Evolutionary conservation across 2,113 vertebrate species (phyloP).

Genomic region (Sturnus vulgaris): DNA sequence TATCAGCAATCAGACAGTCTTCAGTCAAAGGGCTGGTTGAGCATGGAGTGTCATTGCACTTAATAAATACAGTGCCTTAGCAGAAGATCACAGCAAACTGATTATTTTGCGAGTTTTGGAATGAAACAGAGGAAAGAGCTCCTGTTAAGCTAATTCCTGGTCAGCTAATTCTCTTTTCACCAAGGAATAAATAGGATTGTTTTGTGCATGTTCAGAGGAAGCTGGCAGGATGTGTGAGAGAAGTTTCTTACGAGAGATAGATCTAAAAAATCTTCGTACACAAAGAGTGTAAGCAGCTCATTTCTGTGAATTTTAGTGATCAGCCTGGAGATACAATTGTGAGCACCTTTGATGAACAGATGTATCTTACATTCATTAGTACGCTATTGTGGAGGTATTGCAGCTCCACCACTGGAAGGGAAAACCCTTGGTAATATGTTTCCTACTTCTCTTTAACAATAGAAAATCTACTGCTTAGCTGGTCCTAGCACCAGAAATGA

Average conservation of each 20-base stretch:
- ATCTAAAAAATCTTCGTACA: not conserved
- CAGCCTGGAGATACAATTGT: not conserved
- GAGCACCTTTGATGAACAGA: not conserved
- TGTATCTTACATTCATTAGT: not conserved
- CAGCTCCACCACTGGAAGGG: not conserved
- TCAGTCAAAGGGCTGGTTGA: not conserved
- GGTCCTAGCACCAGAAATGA: not conserved
- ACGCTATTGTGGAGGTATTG: not conserved
- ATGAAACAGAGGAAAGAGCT: not conserved
- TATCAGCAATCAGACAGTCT: not conserved
- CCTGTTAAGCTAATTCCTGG: not conserved
- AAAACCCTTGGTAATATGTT: not conserved
- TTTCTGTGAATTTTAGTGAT: not conserved
- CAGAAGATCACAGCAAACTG: not conserved
- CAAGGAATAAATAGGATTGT: not conserved
- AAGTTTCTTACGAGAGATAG: accelerated
- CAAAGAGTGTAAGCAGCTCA: not conserved
- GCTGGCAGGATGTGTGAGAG: not conserved
- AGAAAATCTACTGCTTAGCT: not conserved
- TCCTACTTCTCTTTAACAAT: not conserved
- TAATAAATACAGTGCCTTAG: not conserved
- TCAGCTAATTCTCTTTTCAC: not conserved
- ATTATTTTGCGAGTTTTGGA: not conserved
- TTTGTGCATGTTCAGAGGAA: not conserved
- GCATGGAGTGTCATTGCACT: not conserved